Conservation (phyloP, 2,797 vertebrate genomes). For the Thunnus albacares region DNA sequence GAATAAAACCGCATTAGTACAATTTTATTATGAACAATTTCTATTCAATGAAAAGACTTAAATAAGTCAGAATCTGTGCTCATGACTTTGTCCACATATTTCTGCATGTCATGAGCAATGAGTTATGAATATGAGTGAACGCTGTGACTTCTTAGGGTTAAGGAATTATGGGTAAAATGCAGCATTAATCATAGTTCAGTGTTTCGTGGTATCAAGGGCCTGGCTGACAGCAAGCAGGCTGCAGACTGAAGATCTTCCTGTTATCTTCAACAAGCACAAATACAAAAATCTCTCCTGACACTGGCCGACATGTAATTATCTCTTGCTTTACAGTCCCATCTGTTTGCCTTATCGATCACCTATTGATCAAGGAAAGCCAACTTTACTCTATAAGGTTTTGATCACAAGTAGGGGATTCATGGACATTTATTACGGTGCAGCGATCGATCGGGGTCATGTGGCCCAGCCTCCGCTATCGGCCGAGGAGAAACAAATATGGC, state of each 20-base stretch:
- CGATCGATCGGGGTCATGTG: constrained; percentile 57
- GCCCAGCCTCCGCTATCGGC: constrained; percentile 37
- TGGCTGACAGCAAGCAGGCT: not conserved
- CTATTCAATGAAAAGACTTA: not conserved
- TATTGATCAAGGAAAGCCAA: constrained; percentile 46
- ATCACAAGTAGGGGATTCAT: constrained; percentile 53
- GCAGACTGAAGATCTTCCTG: not conserved
- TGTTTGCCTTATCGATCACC: constrained; percentile 61
- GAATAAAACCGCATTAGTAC: too few relatives aligned
- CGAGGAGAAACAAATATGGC: constrained; percentile 64
- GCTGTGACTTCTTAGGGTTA: too few relatives aligned
- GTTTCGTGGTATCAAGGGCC: not conserved
- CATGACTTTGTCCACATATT: not conserved
- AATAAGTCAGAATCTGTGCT: not conserved
- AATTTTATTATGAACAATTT: too few relatives aligned
- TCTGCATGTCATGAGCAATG: not conserved
- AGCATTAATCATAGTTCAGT: not conserved
- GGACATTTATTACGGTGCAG: constrained; percentile 53
- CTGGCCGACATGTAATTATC: constrained; percentile 40
- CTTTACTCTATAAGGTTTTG: constrained; percentile 54
- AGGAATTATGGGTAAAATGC: not conserved
- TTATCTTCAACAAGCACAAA: constrained; percentile 1
- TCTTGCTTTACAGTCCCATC: constrained; percentile 55
- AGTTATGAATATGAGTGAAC: too few relatives aligned
- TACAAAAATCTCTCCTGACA: not conserved